These are phyloP conservation scores for Galaxea fascicularis DNA, from an alignment of 92 coral and sea anemone species.

Conservation along the genomic window DNA sequence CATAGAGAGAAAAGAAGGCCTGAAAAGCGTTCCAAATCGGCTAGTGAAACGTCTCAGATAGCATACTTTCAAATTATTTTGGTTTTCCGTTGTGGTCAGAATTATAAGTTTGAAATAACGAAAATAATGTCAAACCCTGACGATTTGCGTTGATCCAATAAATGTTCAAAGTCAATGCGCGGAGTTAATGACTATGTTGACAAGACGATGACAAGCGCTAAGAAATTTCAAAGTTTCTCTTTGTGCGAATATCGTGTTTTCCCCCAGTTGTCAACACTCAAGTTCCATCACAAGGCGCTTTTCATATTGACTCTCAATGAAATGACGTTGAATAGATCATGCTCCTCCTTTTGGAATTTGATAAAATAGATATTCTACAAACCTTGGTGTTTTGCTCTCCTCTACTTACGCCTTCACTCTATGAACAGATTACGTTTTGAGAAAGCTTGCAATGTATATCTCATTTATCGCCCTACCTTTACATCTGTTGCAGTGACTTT, in stretches of 20 bases:
- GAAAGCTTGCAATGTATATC: background rate
- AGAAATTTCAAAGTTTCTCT: background rate
- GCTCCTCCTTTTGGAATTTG: background rate
- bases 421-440: background rate
- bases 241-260: no score
- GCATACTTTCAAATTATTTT: no score
- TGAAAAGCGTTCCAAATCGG: no score
- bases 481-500: background rate
- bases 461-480: background rate
- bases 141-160: background rate
- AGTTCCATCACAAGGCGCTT: background rate
- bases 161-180: background rate
- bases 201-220: background rate
- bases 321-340: background rate
- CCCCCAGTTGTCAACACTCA: no score
- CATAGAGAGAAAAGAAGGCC: no score
- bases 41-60: no score
- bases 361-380: no score
- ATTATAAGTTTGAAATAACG: background rate
- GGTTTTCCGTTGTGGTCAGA: no score
- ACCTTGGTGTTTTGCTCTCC: background rate
- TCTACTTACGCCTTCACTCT: background rate
- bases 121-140: background rate
- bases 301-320: no score
- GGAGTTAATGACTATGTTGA: background rate